phyloP scores from a whole-genome alignment of 2,888 invertebrate genomes.

The Thyatira batis region DNA sequence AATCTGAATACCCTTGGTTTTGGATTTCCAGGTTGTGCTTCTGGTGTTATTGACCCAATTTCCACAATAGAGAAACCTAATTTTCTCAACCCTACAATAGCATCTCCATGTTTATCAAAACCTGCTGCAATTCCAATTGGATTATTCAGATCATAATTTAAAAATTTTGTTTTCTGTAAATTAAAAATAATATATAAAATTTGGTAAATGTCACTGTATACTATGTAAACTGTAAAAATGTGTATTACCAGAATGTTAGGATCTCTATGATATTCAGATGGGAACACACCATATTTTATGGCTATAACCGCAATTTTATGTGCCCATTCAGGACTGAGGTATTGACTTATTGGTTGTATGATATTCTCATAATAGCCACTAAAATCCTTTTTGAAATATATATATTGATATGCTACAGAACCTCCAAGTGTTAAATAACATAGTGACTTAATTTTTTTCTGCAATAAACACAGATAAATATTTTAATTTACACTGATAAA shows the following conservation, averaged over 20 bases:
- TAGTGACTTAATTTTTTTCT: slow-evolving; percentile 87
- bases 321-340: slow-evolving; percentile 90
- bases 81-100: slow-evolving; percentile 89
- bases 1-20: slow-evolving; percentile 96
- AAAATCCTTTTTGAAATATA: slow-evolving; percentile 88
- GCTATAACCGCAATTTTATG: slow-evolving; percentile 90
- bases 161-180: slow-evolving; percentile 86
- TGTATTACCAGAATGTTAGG: slow-evolving; percentile 84
- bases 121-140: slow-evolving; percentile 99
- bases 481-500: background rate
- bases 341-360: slow-evolving; percentile 87
- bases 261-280: slow-evolving; percentile 83
- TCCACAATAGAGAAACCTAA: slow-evolving; percentile 98
- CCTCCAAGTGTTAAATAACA: slow-evolving; percentile 86
- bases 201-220: slow-evolving; percentile 4
- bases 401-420: slow-evolving; percentile 83
- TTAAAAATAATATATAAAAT: slow-evolving; percentile 20
- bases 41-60: slow-evolving; percentile 97
- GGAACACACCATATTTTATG: slow-evolving; percentile 89
- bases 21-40: slow-evolving; percentile 95
- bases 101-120: slow-evolving; percentile 98
- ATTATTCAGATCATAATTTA: slow-evolving; percentile 89
- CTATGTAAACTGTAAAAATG: background rate
- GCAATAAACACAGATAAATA: slow-evolving; percentile 37
- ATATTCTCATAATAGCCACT: slow-evolving; percentile 89